Percentiles rank a stretch among this genome's conserved stretches.
Evolutionary conservation across 2,888 invertebrate genomes (phyloP).

Genomic region (Xestobium rufovillosum): DNA sequence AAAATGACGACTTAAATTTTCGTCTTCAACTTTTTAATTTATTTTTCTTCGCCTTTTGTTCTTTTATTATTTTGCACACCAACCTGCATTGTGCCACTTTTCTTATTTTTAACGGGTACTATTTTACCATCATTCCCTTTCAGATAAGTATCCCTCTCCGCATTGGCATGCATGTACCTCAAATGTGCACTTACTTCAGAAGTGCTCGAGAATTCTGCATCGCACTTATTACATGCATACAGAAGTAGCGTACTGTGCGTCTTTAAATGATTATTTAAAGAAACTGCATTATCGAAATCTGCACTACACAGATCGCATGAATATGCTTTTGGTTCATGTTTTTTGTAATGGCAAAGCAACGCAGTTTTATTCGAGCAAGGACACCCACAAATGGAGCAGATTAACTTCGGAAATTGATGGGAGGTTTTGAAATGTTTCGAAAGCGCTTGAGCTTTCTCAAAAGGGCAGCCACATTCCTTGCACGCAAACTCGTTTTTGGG

Average conservation of each 20-base stretch:
- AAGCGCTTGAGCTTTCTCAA: slow-evolving; percentile 3
- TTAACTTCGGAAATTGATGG: slow-evolving; percentile 17
- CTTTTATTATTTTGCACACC: slow-evolving; percentile 10
- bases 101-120: no score
- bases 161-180: slow-evolving; percentile 28
- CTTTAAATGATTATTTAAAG: slow-evolving; percentile 3
- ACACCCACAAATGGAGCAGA: slow-evolving; percentile 23
- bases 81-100: no score
- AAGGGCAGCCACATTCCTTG: neutral
- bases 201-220: slow-evolving; percentile 34
- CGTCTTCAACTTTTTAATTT: no score
- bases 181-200: slow-evolving; percentile 33
- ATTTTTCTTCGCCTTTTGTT: slow-evolving; percentile 12
- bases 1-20: no score
- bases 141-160: no score
- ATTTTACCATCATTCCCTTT: no score
- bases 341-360: slow-evolving; percentile 22
- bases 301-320: slow-evolving; percentile 23
- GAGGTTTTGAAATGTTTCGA: slow-evolving; percentile 13
- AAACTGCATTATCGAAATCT: slow-evolving; percentile 17
- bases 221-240: slow-evolving; percentile 38
- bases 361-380: slow-evolving; percentile 21
- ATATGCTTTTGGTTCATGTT: slow-evolving; percentile 23
- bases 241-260: slow-evolving; percentile 14
- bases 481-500: neutral